Evolutionary conservation across 2,888 invertebrate species (phyloP), one percentile per base, ranked within the genome.

Genomic region (Megalurothrips usitatus): DNA sequence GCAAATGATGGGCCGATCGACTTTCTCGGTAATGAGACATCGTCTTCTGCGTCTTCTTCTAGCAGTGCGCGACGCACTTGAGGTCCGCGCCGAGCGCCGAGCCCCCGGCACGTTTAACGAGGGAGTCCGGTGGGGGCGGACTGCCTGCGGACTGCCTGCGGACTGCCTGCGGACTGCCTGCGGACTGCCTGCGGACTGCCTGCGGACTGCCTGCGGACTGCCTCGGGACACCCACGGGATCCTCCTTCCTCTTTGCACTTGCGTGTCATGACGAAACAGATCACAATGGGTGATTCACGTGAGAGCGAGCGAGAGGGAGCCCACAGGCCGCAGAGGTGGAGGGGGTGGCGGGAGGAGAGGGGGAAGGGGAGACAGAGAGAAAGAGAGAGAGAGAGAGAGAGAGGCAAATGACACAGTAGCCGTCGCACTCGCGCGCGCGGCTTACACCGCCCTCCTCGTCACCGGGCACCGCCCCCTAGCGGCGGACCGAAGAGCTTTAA

Each of bases 271-370:
- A 58, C 58, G 58, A 58, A 58, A 58, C 19, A 58, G 58, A 58
- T 58, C 19, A 58, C 58, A 58, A 58, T 58, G 58, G 58, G 58
- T 58, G 58, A 58, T 58, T 58, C 58, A 58, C 58, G 14, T 52
- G 14, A 17, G 58, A n/a, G 58, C 58, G 58, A 58, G 58, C n/a
- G 58, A 58, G n/a, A 58, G 58, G 58, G n/a, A 58, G 58, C 58
- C 6, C 14, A 12, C 9, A 17, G 52, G 52, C 52, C 52, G 8
- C 14, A 19, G 63, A 63, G 63, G 19, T 6, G 19, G 63, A 63
- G 63, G 19, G 12, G 49, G 49, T 11, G 49, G 49, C n/a, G 12
- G 49, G 49, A 49, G 49, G 63, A 63, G 63, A 19, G 19, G 19
- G 63, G 19, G 63, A 63, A 19, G 19, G 19, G 2, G 63, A 63